These are phyloP conservation scores for Columba guinea DNA, from an alignment of 2,797 vertebrate species.

Conservation along the genomic window DNA sequence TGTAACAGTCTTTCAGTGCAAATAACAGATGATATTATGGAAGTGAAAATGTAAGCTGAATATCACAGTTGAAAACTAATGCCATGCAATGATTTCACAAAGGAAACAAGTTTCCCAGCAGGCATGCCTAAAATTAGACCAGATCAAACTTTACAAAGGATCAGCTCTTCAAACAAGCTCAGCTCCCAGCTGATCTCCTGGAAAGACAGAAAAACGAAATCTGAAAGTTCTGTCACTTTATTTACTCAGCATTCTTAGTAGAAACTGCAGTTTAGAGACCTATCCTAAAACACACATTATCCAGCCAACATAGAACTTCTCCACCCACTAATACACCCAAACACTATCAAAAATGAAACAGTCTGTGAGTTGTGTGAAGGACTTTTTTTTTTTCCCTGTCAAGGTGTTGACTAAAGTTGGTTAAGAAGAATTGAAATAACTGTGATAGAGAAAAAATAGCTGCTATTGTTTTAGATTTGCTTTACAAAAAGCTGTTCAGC, in stretches of 20 bases:
- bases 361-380: background rate
- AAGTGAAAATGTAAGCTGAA: background rate
- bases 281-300: background rate
- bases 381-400: background rate
- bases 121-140: background rate
- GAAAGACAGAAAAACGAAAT: background rate
- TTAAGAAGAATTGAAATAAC: background rate
- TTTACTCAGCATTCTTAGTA: background rate
- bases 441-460: background rate
- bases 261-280: background rate
- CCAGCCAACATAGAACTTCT: background rate
- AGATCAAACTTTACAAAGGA: background rate
- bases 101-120: background rate
- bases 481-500: background rate
- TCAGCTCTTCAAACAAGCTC: background rate
- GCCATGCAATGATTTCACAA: background rate
- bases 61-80: background rate
- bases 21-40: fast-evolving
- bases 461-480: background rate
- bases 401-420: background rate
- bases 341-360: background rate
- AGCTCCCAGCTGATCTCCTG: background rate
- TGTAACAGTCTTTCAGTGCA: background rate
- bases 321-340: background rate
- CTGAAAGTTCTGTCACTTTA: background rate